A percentile compares a stretch with the other conserved stretches of the same genome.
phyloP scores from a whole-genome alignment of 2,888 invertebrate genomes.

The Drosophila infuscata region DNA sequence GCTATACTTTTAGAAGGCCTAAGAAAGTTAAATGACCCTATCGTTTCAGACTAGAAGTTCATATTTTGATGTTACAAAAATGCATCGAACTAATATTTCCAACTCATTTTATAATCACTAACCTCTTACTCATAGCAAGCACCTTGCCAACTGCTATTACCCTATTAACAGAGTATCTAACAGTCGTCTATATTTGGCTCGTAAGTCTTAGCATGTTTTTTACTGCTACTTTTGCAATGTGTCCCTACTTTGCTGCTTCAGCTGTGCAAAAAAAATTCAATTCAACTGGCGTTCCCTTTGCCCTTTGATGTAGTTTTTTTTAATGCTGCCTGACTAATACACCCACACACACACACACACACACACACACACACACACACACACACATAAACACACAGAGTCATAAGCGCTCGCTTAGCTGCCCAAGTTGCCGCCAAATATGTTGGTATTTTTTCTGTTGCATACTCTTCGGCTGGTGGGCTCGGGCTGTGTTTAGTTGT shows the following conservation, averaged over 20 bases:
- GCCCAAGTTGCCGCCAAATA: slow-evolving; percentile 63
- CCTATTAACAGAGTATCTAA: background rate
- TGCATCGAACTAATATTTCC: too few relatives aligned
- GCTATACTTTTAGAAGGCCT: too few relatives aligned
- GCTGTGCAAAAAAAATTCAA: slow-evolving; percentile 73
- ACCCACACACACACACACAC: slow-evolving; percentile 5
- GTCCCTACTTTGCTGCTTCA: slow-evolving; percentile 63
- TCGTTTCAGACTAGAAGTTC: too few relatives aligned
- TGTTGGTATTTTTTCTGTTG: slow-evolving; percentile 67
- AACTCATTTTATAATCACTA: too few relatives aligned
- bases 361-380: background rate
- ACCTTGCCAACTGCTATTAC: background rate
- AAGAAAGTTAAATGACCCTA: background rate
- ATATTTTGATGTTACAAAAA: background rate
- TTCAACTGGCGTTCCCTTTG: slow-evolving; percentile 67
- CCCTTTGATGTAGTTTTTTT: slow-evolving; percentile 60
- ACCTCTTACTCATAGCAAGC: background rate
- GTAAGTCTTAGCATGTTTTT: slow-evolving; percentile 1
- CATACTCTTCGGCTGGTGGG: slow-evolving; percentile 65
- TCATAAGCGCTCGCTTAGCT: slow-evolving; percentile 19
- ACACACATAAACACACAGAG: background rate
- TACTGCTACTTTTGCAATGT: slow-evolving; percentile 23
- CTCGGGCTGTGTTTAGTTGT: slow-evolving; percentile 2
- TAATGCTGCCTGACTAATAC: slow-evolving; percentile 33
- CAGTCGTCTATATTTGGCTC: background rate